A percentile compares a stretch with the other conserved stretches of the same genome.
These are phyloP conservation scores for Solea senegalensis DNA, from an alignment of 2,113 vertebrate species.

Conservation along the genomic window DNA sequence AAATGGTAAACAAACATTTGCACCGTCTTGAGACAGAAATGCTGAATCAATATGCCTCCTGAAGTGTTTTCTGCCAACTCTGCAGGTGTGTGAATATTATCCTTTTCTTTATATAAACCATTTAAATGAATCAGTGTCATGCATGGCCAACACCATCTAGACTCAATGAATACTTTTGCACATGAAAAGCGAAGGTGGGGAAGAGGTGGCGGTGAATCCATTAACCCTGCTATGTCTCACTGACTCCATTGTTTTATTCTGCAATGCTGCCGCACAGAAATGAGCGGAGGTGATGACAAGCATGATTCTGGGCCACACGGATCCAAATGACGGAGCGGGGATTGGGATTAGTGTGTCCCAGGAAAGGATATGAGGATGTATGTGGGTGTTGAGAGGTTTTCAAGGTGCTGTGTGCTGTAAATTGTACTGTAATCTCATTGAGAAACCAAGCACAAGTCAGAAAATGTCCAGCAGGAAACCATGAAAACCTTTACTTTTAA, in stretches of 20 bases:
- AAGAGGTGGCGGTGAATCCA: constrained; percentile 69
- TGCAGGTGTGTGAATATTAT: constrained; percentile 60
- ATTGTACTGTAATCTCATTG: constrained; percentile 10
- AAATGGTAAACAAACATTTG: constrained; percentile 54
- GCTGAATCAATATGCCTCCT: constrained; percentile 61
- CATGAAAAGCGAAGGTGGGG: constrained; percentile 70
- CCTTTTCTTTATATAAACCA: constrained; percentile 27
- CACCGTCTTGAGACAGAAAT: constrained; percentile 52
- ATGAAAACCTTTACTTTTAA: background rate
- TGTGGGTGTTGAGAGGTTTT: constrained; percentile 8
- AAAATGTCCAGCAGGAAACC: background rate
- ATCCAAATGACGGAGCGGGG: constrained; percentile 20
- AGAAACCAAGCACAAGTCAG: background rate
- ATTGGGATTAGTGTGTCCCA: background rate
- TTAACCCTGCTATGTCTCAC: constrained; percentile 75
- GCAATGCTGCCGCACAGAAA: constrained; percentile 28
- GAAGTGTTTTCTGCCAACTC: constrained; percentile 69
- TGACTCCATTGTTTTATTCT: constrained; percentile 76
- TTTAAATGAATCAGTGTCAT: constrained; percentile 76
- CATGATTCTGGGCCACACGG: constrained; percentile 31
- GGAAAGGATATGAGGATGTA: constrained; percentile 15
- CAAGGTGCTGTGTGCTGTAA: background rate
- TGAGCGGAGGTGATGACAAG: constrained; percentile 48
- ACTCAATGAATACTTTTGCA: constrained; percentile 74
- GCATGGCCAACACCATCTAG: constrained; percentile 66